phyloP scores from a whole-genome alignment of 2,113 vertebrate species.

The Hippolais icterina region DNA sequence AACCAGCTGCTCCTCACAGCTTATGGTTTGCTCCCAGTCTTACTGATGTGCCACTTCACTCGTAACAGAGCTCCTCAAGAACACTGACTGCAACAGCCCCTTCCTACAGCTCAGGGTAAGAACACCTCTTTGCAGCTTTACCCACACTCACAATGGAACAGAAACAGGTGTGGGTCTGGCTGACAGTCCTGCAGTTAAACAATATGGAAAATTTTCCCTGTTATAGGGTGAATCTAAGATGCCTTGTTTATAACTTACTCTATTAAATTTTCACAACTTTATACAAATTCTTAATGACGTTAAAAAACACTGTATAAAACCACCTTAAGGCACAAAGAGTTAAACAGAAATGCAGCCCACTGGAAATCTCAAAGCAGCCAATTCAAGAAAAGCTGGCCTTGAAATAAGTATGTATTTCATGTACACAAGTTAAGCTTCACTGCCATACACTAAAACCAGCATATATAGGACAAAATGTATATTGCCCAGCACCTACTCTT shows the following conservation, averaged over 20 bases:
- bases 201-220: neutral
- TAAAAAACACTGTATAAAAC: conserved; percentile 33
- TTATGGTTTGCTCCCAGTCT: neutral
- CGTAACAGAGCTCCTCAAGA: neutral
- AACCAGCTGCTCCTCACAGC: neutral
- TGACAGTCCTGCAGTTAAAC: neutral
- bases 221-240: neutral
- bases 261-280: neutral
- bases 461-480: neutral
- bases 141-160: neutral
- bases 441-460: neutral
- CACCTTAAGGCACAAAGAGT: conserved; percentile 56
- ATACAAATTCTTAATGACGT: neutral
- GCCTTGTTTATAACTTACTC: neutral
- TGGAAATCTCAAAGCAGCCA: conserved; percentile 35
- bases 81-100: neutral
- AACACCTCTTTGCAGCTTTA: neutral
- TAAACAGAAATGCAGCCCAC: neutral
- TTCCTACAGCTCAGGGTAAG: neutral
- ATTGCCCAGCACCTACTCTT: neutral
- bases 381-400: conserved; percentile 12
- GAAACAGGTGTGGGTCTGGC: neutral
- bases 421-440: neutral
- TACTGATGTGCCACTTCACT: neutral
- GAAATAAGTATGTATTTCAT: neutral